Conservation (phyloP, 2,888 invertebrate genomes). For the Dicycla oo region DNA sequence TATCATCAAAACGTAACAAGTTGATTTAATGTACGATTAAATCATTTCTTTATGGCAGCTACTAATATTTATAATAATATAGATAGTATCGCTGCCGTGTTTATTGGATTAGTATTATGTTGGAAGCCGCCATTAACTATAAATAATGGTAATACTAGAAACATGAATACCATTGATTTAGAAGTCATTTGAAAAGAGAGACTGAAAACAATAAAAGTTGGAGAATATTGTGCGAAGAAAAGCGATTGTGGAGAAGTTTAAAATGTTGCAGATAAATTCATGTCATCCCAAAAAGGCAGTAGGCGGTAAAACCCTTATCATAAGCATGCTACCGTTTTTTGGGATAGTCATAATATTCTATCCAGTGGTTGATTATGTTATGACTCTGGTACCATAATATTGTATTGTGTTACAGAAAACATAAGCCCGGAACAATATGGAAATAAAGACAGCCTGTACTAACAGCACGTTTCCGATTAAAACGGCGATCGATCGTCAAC, state of each 20-base stretch:
- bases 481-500: constrained; percentile 63
- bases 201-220: neutral
- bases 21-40: constrained; percentile 22
- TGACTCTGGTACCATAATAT: neutral
- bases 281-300: neutral
- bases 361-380: no score
- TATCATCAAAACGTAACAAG: constrained; percentile 29
- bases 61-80: constrained; percentile 1
- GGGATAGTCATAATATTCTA: neutral
- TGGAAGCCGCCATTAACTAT: neutral
- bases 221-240: neutral
- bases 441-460: constrained; percentile 31
- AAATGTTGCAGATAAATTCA: neutral
- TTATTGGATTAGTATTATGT: constrained; percentile 5
- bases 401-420: constrained; percentile 7
- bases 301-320: neutral
- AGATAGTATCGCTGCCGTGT: neutral
- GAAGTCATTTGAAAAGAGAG: neutral
- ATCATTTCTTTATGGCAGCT: constrained; percentile 22
- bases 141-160: neutral
- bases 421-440: constrained; percentile 26
- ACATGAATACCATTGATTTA: neutral
- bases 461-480: constrained; percentile 55
- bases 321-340: no score
- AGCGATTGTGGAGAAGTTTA: neutral